A percentile compares a stretch with the other conserved stretches of the same genome.
phyloP scores from a whole-genome alignment of 2,888 invertebrate genomes.

The Campopleginae sp. region DNA sequence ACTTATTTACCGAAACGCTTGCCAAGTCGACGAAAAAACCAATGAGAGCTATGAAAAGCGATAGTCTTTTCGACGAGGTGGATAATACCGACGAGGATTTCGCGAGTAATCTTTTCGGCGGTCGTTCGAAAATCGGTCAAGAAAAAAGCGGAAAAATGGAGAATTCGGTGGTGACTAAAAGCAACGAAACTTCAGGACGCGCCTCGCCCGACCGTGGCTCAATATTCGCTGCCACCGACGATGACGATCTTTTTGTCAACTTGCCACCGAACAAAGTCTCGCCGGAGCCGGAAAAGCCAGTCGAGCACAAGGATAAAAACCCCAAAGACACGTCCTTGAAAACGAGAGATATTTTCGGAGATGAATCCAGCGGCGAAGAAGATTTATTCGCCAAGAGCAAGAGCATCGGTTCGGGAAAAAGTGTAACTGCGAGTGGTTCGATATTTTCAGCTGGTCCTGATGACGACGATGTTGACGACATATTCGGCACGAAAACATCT shows the following conservation, averaged over 20 bases:
- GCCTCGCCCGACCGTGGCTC: conserved; percentile 66
- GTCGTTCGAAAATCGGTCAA: conserved; percentile 39
- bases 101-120: conserved; percentile 74
- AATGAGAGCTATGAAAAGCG: conserved; percentile 71
- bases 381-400: conserved; percentile 78
- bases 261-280: conserved; percentile 65
- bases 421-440: conserved; percentile 61
- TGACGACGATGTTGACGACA: conserved; percentile 71
- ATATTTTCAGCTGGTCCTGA: conserved; percentile 74
- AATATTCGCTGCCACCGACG: conserved; percentile 70
- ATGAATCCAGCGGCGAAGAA: conserved; percentile 78
- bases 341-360: conserved; percentile 78
- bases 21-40: conserved; percentile 74
- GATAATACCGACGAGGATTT: conserved; percentile 76
- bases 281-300: conserved; percentile 63
- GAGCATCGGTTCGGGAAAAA: conserved; percentile 69
- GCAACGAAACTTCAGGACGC: conserved; percentile 50
- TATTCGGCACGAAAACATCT: conserved; percentile 74
- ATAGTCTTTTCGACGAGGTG: conserved; percentile 77
- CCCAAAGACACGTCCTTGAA: conserved; percentile 68
- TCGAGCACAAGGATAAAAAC: not conserved
- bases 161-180: conserved; percentile 40
- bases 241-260: conserved; percentile 69
- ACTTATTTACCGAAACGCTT: conserved; percentile 78
- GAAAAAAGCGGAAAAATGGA: conserved; percentile 60